These are phyloP conservation scores for Chloebia gouldiae DNA, from an alignment of 2,113 vertebrate species.

Conservation along the genomic window DNA sequence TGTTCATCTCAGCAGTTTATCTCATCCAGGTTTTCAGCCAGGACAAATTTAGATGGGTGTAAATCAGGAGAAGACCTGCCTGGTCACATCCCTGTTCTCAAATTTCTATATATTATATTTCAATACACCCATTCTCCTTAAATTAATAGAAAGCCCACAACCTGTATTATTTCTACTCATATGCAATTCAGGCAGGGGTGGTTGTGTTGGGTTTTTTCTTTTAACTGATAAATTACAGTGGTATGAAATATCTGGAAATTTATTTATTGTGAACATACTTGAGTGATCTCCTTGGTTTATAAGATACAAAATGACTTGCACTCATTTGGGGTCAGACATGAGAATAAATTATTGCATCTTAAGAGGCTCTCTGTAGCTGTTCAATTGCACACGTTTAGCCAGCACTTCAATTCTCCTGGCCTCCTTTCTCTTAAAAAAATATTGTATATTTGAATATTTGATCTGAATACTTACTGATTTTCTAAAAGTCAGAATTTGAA, in stretches of 20 bases:
- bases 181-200: neutral
- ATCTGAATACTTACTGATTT: neutral
- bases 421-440: neutral
- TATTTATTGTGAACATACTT: neutral
- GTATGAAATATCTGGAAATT: neutral
- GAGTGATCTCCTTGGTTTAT: neutral
- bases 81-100: neutral
- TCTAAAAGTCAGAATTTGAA: neutral
- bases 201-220: neutral
- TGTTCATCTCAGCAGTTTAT: neutral
- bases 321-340: neutral
- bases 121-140: neutral
- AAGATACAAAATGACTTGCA: neutral
- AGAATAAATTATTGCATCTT: neutral
- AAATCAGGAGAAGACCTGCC: neutral
- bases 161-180: neutral
- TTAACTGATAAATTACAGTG: neutral
- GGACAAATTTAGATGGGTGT: neutral
- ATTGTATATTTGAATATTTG: neutral
- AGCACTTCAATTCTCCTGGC: neutral
- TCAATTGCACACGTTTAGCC: fast-evolving
- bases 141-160: neutral
- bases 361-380: neutral
- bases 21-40: neutral
- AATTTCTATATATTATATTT: neutral